Evolutionary conservation across 64 coral and sea anemone species (phyloP).

Genomic region (Orbicella faveolata): DNA sequence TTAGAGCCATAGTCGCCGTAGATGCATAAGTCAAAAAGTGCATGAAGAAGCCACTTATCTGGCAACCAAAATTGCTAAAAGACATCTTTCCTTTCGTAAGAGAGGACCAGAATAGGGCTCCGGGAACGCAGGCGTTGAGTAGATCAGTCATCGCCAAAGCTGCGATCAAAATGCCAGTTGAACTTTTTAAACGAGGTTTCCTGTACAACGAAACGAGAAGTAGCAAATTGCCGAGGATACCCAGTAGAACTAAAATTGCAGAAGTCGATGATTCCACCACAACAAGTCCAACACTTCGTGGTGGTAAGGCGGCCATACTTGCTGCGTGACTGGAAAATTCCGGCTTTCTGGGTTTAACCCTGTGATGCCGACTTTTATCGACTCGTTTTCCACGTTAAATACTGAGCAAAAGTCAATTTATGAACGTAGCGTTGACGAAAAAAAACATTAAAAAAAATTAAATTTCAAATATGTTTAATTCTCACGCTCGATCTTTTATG

Average conservation of each 20-base stretch:
- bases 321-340: background rate
- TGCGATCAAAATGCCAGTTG: background rate
- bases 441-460: too few species aligned
- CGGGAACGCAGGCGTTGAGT: background rate
- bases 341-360: background rate
- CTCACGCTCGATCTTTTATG: too few species aligned
- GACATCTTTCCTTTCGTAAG: background rate
- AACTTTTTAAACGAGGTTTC: slow-evolving; percentile 4
- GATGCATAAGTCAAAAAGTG: slow-evolving; percentile 1
- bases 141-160: slow-evolving; percentile 35
- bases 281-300: background rate
- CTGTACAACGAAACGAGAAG: slow-evolving; percentile 5
- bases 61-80: background rate
- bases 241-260: background rate
- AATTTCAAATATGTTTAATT: too few species aligned
- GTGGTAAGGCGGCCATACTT: background rate
- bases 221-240: slow-evolving; percentile 4
- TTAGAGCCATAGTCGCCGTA: slow-evolving; percentile 15
- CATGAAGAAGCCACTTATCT: slow-evolving; percentile 8
- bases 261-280: background rate
- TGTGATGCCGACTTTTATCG: too few species aligned
- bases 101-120: background rate
- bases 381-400: too few species aligned
- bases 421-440: too few species aligned
- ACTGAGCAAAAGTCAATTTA: too few species aligned